Conservation (phyloP, 2,888 invertebrate genomes). For the Drosophila incognita region DNA sequence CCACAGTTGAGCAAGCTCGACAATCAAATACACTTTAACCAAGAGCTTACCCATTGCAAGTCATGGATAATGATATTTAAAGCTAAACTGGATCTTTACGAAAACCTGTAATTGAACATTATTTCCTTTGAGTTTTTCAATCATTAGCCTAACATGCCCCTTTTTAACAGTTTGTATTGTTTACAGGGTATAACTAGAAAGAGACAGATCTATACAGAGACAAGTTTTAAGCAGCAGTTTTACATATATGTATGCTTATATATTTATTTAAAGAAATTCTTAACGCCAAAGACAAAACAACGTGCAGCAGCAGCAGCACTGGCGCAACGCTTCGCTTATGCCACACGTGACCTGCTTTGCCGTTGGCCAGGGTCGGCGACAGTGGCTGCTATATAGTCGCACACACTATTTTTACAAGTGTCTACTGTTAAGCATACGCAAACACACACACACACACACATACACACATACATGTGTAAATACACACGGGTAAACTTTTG, state of each 20-base stretch:
- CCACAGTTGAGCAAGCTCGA: neutral
- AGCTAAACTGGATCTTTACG: neutral
- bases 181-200: conserved; percentile 2
- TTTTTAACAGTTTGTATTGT: neutral
- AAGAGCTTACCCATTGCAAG: neutral
- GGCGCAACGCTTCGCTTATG: conserved; percentile 72
- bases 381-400: conserved; percentile 72
- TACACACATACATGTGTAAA: neutral
- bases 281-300: conserved; percentile 47
- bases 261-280: conserved; percentile 74
- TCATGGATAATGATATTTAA: neutral
- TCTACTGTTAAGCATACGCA: conserved; percentile 71
- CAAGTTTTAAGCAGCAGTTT: conserved; percentile 27
- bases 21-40: neutral
- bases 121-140: neutral
- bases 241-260: conserved; percentile 29
- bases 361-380: conserved; percentile 74
- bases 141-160: neutral
- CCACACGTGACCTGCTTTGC: conserved; percentile 80
- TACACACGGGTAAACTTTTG: conserved; percentile 24
- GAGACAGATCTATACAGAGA: neutral
- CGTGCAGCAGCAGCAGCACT: conserved; percentile 21
- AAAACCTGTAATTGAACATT: neutral
- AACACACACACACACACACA: conserved; percentile 38
- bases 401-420: conserved; percentile 78